Evolutionary conservation across 1,140 invertebrate genomes (phyloP).

Genomic region (Atta colombica): DNA sequence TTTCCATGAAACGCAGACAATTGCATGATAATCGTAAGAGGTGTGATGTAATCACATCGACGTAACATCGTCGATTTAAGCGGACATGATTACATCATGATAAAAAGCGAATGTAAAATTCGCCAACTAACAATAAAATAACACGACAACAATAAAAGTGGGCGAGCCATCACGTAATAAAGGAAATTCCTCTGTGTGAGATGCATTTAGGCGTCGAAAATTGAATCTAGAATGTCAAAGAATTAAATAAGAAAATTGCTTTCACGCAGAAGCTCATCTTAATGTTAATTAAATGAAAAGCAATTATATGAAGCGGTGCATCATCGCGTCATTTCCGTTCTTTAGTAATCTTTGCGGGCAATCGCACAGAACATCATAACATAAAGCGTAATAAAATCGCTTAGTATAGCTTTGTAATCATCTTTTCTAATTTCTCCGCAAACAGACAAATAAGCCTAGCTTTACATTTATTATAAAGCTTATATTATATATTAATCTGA

Average conservation of each 20-base stretch:
- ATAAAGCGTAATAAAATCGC: conserved; percentile 29
- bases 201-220: not conserved
- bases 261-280: too few relatives aligned
- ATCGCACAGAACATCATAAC: not conserved
- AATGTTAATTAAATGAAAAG: too few relatives aligned
- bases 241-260: too few relatives aligned
- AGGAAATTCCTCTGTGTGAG: not conserved
- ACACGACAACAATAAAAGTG: conserved; percentile 29
- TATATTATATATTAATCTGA: not conserved
- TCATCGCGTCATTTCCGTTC: conserved; percentile 27
- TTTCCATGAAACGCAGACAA: not conserved
- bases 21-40: not conserved
- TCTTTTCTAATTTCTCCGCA: not conserved
- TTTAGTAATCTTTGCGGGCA: conserved; percentile 7
- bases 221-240: too few relatives aligned
- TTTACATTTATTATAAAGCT: not conserved
- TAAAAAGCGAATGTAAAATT: conserved; percentile 34
- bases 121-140: conserved; percentile 34
- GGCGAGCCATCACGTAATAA: not conserved
- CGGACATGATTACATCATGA: not conserved
- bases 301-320: conserved; percentile 20
- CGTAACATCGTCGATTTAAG: not conserved
- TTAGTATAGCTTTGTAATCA: not conserved
- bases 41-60: conserved; percentile 12
- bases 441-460: not conserved